Evolutionary conservation across 2,797 vertebrate species (phyloP), one percentile per base, ranked within the genome.

Genomic region (Siniperca undulata): DNA sequence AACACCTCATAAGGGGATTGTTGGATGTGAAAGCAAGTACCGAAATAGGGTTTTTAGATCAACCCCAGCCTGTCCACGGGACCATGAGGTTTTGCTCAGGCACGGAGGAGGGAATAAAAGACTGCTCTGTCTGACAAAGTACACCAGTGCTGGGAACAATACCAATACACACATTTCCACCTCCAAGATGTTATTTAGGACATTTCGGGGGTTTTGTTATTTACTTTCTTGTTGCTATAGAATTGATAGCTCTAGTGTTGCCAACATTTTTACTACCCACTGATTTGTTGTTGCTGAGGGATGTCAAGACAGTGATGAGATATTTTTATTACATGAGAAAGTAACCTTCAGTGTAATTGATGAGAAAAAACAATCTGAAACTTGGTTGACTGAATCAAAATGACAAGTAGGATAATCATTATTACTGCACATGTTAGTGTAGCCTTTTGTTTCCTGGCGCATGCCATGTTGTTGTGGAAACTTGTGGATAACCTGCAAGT

Each of bases 91-190:
- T 94, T 92, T 82, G 73, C 80, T 89, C 85, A 83, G 85, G 71
- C 87, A 88, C 60, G 75, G 80, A 89, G 84, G 55, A 60, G 65
- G 70, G 79, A 90, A 94, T 89, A 87, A 93, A 89, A 88, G 89
- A 70, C 75, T 74, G 77, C 87, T 91, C 86, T 95, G 89, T 93
- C 78, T 91, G 75, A 86, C 91, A 80, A 86, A 92, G 88, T 85
- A 64, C 86, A 90, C 76, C 60, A 83, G 70, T 38, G 66, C 90
- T 92, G 89, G 92, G 90, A 93, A 91, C 89, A 91, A 91, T 87
- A 92, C 91, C 93, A 94, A 92, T 27, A 86, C 83, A 92, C 90
- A 92, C 92, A 92, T 79, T 83, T 90, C 86, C 66, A 87, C 76
- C 76, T 92, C 85, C 89, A 88, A 84, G 71, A 87, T 89, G 83